Percentiles rank a stretch among this genome's conserved stretches.
phyloP scores from a whole-genome alignment of 2,888 invertebrate species.

The Drosophila diplacantha region DNA sequence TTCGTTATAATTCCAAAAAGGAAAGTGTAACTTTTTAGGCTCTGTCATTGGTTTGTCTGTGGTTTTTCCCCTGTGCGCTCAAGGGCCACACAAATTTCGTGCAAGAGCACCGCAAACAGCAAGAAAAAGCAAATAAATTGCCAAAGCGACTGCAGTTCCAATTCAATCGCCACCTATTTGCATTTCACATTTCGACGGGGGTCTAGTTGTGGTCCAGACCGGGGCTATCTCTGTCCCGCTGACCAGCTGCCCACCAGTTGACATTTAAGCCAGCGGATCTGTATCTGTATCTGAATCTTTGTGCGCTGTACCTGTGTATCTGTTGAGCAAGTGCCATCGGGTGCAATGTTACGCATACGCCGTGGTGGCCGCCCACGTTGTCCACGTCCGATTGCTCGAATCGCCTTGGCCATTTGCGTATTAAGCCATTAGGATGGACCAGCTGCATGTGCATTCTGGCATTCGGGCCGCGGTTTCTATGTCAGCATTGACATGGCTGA shows the following conservation, averaged over 20 bases:
- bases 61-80: constrained; percentile 11
- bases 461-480: constrained; percentile 50
- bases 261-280: constrained; percentile 51
- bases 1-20: not conserved
- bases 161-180: constrained; percentile 35
- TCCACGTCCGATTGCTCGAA: constrained; percentile 5
- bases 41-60: not conserved
- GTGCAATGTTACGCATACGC: constrained; percentile 61
- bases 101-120: constrained; percentile 19
- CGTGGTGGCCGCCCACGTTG: constrained; percentile 50
- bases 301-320: not conserved
- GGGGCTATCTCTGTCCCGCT: constrained; percentile 20
- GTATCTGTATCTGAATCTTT: constrained; percentile 8
- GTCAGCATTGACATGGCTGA: constrained; percentile 43
- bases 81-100: constrained; percentile 8
- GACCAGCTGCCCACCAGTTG: constrained; percentile 40
- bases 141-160: constrained; percentile 27
- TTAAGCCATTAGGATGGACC: constrained; percentile 54
- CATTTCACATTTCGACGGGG: constrained; percentile 34
- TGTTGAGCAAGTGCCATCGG: constrained; percentile 56
- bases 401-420: constrained; percentile 44
- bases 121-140: constrained; percentile 34
- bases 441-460: constrained; percentile 35
- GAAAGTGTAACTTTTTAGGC: not conserved
- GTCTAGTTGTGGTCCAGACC: constrained; percentile 15